Evolutionary conservation across 2,797 vertebrate species (phyloP), one percentile per base, ranked within the genome.

Genomic region (Gambelia wislizenii): DNA sequence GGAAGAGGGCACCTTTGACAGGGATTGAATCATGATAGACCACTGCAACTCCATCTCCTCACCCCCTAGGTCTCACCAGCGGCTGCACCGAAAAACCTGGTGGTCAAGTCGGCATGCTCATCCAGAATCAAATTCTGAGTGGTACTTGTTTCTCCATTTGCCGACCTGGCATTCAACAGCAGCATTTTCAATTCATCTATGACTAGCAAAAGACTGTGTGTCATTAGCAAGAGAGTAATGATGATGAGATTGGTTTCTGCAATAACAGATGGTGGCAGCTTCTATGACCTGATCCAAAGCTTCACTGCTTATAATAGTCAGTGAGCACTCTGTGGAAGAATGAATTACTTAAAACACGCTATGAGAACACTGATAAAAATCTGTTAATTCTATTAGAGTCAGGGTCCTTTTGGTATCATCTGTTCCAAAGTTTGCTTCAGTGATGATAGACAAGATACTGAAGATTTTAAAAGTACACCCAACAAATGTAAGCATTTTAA

Each of bases 251-350:
- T 88, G 54, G 74, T 92, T 94, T 93, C 82, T 95, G 77, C 72
- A 93, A 80, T 87, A 93, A n/a, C 89, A 95, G 87, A 89, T 95
- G 92, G 89, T 91, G 92, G 77, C 74, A 88, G 56, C 67, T 90
- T 86, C 89, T 93, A 93, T 87, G 93, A 84, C 89, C 64, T 76
- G 54, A 90, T 94, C 64, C 86, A 92, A 93, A 89, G 79, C 86
- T 93, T 92, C 89, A 25, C 75, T 92, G 90, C 91, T 92, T 67
- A 7, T 87, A 93, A 91, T 92, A 83, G 89, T 88, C 92, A 85
- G 36, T 2, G 6, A 92, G 47, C 79, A 84, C 56, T 72, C 77
- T 59, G 44, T 89, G 82, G 67, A 94, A 92, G 92, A 0, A 0
- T 78, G 91, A 94, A 92, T 87, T 54, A 85, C 42, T 93, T 93